These are phyloP conservation scores for Microchirus variegatus DNA, from an alignment of 2,797 vertebrate species.

Conservation along the genomic window DNA sequence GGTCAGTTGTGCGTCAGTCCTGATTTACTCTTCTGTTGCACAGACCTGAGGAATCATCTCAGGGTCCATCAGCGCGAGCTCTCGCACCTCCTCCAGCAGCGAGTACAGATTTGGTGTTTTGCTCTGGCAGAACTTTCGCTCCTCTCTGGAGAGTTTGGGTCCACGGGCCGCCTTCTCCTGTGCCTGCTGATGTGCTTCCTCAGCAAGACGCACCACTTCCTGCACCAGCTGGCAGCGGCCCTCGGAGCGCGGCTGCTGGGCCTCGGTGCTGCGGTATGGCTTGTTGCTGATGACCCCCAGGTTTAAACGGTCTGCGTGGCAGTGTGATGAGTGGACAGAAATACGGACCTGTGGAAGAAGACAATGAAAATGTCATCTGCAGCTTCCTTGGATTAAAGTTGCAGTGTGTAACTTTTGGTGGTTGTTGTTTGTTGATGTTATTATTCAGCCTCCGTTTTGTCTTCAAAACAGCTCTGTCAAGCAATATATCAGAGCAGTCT, in stretches of 20 bases:
- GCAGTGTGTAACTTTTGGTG: not conserved
- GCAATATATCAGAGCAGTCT: too few species aligned
- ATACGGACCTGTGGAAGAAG: constrained; percentile 84
- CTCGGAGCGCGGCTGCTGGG: constrained; percentile 31
- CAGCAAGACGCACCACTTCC: constrained; percentile 87
- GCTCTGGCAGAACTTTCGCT: constrained; percentile 87
- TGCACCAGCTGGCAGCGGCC: constrained; percentile 80
- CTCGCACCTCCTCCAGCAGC: constrained; percentile 90
- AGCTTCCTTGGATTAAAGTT: too few species aligned
- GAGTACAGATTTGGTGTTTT: constrained; percentile 87
- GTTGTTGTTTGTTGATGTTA: too few species aligned
- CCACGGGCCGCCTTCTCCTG: constrained; percentile 73
- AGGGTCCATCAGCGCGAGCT: constrained; percentile 86
- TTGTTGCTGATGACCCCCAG: constrained; percentile 86
- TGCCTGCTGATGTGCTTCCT: constrained; percentile 83
- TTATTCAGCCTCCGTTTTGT: too few species aligned
- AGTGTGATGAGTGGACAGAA: constrained; percentile 80
- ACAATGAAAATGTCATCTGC: not conserved
- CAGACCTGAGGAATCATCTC: constrained; percentile 17
- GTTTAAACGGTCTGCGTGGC: constrained; percentile 83
- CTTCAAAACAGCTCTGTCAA: too few species aligned
- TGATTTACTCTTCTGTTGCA: constrained; percentile 39
- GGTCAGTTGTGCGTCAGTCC: too few species aligned
- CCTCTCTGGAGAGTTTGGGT: constrained; percentile 77
- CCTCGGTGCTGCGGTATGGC: constrained; percentile 45